phyloP scores from a whole-genome alignment of 2,113 vertebrate genomes.

The Varanus salvator region DNA sequence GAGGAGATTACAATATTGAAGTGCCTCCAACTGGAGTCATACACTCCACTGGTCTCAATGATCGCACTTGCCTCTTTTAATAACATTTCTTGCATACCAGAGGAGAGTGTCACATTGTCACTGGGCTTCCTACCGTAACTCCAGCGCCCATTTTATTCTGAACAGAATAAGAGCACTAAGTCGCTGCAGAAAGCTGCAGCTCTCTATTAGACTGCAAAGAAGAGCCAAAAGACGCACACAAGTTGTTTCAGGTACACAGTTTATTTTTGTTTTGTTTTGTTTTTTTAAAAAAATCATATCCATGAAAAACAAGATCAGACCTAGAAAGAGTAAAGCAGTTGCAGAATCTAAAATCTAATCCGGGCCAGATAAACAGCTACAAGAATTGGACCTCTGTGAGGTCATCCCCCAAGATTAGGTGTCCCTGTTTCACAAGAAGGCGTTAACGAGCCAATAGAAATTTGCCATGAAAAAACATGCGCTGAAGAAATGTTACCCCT shows the following conservation, averaged over 20 bases:
- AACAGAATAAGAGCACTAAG: neutral
- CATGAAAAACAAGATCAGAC: slow-evolving; percentile 19
- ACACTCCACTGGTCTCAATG: too few relatives aligned
- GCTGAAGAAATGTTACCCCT: slow-evolving; percentile 26
- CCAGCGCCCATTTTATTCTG: neutral
- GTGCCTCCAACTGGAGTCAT: too few relatives aligned
- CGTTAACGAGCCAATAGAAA: slow-evolving; percentile 24
- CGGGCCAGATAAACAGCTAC: slow-evolving; percentile 9
- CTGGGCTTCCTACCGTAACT: too few relatives aligned
- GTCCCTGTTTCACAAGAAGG: slow-evolving; percentile 25
- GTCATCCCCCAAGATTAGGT: slow-evolving; percentile 6
- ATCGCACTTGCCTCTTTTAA: too few relatives aligned
- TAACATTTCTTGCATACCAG: too few relatives aligned
- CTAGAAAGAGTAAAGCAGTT: slow-evolving; percentile 16
- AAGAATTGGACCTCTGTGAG: slow-evolving; percentile 19
- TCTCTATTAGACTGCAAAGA: neutral
- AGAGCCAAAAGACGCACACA: neutral
- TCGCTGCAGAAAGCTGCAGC: neutral
- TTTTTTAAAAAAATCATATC: slow-evolving; percentile 4
- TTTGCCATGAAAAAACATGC: slow-evolving; percentile 37
- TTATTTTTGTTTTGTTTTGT: slow-evolving; percentile 14
- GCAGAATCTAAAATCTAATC: slow-evolving; percentile 19
- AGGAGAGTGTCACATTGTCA: too few relatives aligned
- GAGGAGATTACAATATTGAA: too few relatives aligned
- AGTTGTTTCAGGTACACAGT: neutral